Evolutionary conservation across 64 coral and sea anemone species (phyloP), one percentile per base, ranked within the genome.

Genomic region (Stichodactyla helianthus): DNA sequence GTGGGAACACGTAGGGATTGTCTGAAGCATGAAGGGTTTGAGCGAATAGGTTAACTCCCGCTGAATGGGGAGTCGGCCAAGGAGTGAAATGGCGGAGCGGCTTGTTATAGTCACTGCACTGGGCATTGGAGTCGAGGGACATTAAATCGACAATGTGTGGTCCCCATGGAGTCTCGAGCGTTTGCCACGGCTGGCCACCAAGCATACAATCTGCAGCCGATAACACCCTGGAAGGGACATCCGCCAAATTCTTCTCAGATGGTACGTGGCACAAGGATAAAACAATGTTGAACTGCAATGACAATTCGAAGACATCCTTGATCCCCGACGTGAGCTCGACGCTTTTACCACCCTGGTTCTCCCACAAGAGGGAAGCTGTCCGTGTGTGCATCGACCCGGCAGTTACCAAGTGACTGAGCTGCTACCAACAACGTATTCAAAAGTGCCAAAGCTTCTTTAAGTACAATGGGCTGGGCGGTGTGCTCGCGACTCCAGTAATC

Each of bases 361-460:
- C 74, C 93, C 88, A 94, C 74, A 15, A 93, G 84, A 6, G 93
- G 27, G 51, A 84, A 52, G 17, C 82, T 90, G 50, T 94, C 88
- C 0, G 84, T 56, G 11, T 78, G 64, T 23, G 53, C 54, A 82
- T 94, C 85, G 4, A 90, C 84, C 28, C 93, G 62, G 23, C 74
- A 13, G 68, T 86, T 82, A 1, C 18, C 1, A n/a, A 94, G 54
- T 16, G 31, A 82, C n/a, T 65, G 82, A 18, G 25, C 13, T 14
- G 88, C 82, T 23, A 16, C 77, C 7, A 12, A 65, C 6, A 94
- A 51, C 23, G 83, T 60, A 28, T 86, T 87, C 27, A 80, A 26
- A 0, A 94, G 77, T 19, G 85, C 85, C 6, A 87, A 22, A 59
- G 92, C 92, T 77, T 94, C 88, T 54, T 87, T 90, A 20, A 87